Base-by-base conservation (phyloP, 2,113 vertebrate genomes). In the Lates calcarifer region DNA sequence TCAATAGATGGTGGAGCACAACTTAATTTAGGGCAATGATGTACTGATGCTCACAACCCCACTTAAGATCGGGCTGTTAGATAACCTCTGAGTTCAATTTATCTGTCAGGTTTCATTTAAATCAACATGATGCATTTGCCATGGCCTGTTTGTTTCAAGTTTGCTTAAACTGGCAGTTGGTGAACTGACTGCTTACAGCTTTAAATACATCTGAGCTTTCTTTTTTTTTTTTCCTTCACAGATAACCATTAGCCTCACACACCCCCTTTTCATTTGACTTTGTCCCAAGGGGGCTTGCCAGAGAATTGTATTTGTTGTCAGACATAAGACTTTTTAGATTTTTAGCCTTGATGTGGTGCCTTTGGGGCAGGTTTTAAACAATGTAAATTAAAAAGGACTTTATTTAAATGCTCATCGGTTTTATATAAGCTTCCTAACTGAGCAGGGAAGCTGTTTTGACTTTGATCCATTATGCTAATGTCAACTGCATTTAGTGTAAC, bases 21-120 rank as follows among this genome's bases (percentile, higher is more conserved):
- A 84, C 74, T 87, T 89, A 76, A 89, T 91, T 91, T 90, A 85
- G 87, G 74, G 65, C 92, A 87, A 87, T 80, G 74, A 92, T 92
- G 88, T 84, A 84, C 75, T 82, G 89, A 87, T 82, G 84, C 79
- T 80, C 69, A 43, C 82, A 80, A 68, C 81, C 82, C 69, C 77
- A 69, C 87, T 92, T 91, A 83, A 92, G 89, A 93, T 84, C 10
- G 26, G 62, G 57, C 84, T 83, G 83, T 83, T 88, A 88, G 93
- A 90, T 90, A 90, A 89, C 85, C 81, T 89, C 83, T 22, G 58
- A 87, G 81, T 87, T 87, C 84, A 90, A 91, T 91, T 81, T 79
- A 87, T 80, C 85, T 89, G 90, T 89, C 92, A 79, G 84, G 63
- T 91, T 88, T 84, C 62, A 90, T 93, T 90, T 84, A 57, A 85